These are phyloP conservation scores for Emydocephalus ijimae DNA, from an alignment of 2,113 vertebrate species.

Conservation along the genomic window DNA sequence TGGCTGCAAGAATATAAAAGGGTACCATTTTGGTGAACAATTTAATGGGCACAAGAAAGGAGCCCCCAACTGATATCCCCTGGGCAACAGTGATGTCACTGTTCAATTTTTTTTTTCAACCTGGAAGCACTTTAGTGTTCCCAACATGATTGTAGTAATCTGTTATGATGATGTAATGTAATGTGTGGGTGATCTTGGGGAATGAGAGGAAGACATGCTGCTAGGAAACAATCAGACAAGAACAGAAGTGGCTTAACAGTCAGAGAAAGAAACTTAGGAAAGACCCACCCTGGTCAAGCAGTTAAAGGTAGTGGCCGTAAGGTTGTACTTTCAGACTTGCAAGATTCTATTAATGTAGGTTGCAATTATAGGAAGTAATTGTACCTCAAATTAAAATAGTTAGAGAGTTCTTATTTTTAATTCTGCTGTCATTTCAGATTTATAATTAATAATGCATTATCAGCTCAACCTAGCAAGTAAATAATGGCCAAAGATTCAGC, in stretches of 20 bases:
- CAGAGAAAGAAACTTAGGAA: neutral
- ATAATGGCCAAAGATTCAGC: neutral
- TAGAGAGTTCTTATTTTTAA: neutral
- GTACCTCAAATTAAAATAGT: neutral
- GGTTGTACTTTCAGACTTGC: neutral
- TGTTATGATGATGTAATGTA: neutral
- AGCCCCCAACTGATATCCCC: neutral
- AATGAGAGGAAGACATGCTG: neutral
- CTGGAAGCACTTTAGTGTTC: neutral
- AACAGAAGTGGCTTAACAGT: neutral
- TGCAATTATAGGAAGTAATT: neutral
- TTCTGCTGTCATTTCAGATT: neutral
- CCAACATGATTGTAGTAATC: neutral
- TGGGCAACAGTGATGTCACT: neutral
- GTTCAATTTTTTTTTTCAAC: neutral
- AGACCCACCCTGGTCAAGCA: neutral
- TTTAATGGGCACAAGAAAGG: neutral
- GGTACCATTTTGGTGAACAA: neutral
- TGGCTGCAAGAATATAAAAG: neutral
- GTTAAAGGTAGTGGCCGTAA: neutral
- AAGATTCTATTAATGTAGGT: neutral
- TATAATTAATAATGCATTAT: neutral
- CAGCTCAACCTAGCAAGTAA: neutral
- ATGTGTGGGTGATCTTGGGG: neutral
- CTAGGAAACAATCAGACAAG: neutral